Conservation (phyloP, 2,888 invertebrate genomes). For the Congeria kusceri region DNA sequence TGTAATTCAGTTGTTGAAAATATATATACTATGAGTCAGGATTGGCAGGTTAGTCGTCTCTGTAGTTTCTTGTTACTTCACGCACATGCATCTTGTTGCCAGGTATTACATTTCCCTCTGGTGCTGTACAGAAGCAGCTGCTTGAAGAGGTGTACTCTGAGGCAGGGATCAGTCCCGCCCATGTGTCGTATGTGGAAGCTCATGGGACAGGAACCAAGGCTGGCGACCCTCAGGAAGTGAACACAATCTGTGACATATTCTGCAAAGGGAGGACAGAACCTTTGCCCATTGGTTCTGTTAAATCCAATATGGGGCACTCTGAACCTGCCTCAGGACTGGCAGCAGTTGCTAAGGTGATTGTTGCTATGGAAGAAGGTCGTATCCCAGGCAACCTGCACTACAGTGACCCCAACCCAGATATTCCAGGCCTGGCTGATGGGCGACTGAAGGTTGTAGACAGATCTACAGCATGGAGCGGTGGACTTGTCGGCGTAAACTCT, state of each 20-base stretch:
- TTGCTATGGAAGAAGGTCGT: conserved; percentile 95
- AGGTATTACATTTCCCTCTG: conserved; percentile 87
- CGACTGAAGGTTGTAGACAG: conserved; percentile 94
- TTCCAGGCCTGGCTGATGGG: conserved; percentile 96
- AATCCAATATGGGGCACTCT: conserved; percentile 99
- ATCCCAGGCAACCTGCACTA: conserved; percentile 98
- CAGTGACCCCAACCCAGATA: conserved; percentile 93
- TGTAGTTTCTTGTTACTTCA: too few species aligned
- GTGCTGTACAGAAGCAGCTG: conserved; percentile 89
- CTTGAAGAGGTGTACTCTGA: conserved; percentile 93
- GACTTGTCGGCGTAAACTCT: conserved; percentile 96
- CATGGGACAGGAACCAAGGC: conserved; percentile 98
- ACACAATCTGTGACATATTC: conserved; percentile 93
- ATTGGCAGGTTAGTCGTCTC: too few species aligned
- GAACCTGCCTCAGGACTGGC: conserved; percentile 94
- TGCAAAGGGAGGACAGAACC: conserved; percentile 87
- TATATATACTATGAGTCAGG: too few species aligned
- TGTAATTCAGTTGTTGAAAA: too few species aligned
- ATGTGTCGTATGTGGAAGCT: conserved; percentile 97
- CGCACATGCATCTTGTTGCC: conserved; percentile 16
- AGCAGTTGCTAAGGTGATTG: conserved; percentile 94
- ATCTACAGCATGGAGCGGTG: conserved; percentile 94
- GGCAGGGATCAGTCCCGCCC: conserved; percentile 92
- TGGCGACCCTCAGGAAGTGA: conserved; percentile 98
- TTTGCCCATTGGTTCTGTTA: conserved; percentile 96